A percentile compares a stretch with the other conserved stretches of the same genome.
These are phyloP conservation scores for Cotesia congregata DNA, from an alignment of 2,888 invertebrate genomes.

Conservation along the genomic window DNA sequence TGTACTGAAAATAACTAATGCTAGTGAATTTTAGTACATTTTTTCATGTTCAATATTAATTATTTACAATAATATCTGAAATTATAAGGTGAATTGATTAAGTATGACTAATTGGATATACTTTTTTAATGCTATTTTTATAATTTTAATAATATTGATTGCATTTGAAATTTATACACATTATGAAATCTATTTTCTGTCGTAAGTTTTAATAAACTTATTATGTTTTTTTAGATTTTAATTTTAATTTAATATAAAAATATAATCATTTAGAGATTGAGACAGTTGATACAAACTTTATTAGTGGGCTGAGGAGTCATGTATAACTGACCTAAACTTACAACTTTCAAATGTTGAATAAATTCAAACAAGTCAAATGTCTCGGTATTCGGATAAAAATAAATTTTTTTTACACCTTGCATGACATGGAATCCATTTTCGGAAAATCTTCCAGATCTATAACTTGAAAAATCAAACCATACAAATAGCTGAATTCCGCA, in stretches of 20 bases:
- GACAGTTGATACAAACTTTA: background rate
- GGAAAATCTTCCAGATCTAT: constrained; percentile 77
- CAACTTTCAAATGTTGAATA: constrained; percentile 52
- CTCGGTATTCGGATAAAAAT: constrained; percentile 52
- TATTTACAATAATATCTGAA: too few relatives aligned
- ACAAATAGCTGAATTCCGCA: constrained; percentile 77
- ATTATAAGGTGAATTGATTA: too few relatives aligned
- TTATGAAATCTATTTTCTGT: constrained; percentile 59
- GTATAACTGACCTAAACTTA: constrained; percentile 48
- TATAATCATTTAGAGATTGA: constrained; percentile 10
- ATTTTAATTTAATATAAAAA: background rate
- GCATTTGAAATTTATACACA: constrained; percentile 61
- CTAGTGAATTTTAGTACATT: too few relatives aligned
- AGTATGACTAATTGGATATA: too few relatives aligned
- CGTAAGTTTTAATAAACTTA: constrained; percentile 19
- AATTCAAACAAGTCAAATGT: constrained; percentile 39
- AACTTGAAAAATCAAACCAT: constrained; percentile 75
- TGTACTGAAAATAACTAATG: too few relatives aligned
- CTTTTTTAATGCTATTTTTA: constrained; percentile 32
- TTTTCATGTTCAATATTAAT: too few relatives aligned
- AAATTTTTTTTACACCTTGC: constrained; percentile 40
- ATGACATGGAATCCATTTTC: constrained; percentile 81
- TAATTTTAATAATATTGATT: constrained; percentile 51
- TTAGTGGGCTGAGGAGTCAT: background rate
- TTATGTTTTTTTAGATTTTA: background rate